Evolutionary conservation across 2,797 vertebrate species (phyloP).

Genomic region (Chiloscyllium punctatum): DNA sequence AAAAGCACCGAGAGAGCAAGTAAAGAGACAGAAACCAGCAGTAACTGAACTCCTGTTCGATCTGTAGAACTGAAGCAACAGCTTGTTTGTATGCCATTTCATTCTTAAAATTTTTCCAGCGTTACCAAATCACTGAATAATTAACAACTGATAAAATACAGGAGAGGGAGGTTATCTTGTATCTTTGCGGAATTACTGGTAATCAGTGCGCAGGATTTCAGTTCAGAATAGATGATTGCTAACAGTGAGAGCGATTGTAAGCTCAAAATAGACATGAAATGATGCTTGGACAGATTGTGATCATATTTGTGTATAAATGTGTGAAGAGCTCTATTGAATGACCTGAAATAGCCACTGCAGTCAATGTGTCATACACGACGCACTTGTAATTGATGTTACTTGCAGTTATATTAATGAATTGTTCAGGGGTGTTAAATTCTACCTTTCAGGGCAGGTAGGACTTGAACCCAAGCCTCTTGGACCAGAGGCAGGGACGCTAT

Average conservation of each 20-base stretch:
- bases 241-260: background rate
- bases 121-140: background rate
- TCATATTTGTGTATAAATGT: background rate
- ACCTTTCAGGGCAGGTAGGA: too few species aligned
- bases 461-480: too few species aligned
- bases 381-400: background rate
- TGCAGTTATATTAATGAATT: too few species aligned
- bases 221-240: background rate
- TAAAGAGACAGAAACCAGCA: background rate
- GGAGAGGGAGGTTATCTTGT: background rate
- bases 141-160: background rate
- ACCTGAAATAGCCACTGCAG: background rate
- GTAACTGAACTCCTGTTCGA: background rate
- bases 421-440: too few species aligned
- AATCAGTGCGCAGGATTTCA: background rate
- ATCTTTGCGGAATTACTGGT: background rate
- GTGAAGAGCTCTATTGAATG: background rate
- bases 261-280: background rate
- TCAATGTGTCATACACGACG: background rate
- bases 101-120: background rate
- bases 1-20: background rate
- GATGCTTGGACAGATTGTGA: background rate
- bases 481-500: too few species aligned
- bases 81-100: background rate
- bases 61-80: background rate